Evolutionary conservation across 2,888 invertebrate genomes (phyloP).

Genomic region (Allacma fusca): DNA sequence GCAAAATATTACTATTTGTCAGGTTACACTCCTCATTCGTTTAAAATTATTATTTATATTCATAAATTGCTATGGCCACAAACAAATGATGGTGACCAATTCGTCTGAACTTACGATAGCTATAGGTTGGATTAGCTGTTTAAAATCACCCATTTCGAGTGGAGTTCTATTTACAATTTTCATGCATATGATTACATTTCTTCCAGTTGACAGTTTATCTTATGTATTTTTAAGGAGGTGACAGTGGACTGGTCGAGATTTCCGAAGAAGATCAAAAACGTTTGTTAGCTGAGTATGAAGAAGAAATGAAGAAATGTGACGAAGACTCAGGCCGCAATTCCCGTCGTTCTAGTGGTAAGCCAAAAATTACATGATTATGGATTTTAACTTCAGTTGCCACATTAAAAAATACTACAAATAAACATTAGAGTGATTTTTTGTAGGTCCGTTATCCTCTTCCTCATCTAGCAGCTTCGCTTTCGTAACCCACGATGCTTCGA

Average conservation of each 20-base stretch:
- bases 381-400: background rate
- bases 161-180: too few species aligned
- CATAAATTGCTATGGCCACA: too few species aligned
- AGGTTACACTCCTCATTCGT: background rate
- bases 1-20: background rate
- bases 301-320: conserved; percentile 58
- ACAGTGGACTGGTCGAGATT: conserved; percentile 58
- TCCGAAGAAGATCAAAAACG: conserved; percentile 61
- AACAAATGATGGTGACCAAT: too few species aligned
- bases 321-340: conserved; percentile 57
- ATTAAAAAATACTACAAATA: background rate
- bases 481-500: conserved; percentile 59
- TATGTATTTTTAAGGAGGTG: conserved; percentile 41
- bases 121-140: too few species aligned
- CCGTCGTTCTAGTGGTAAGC: conserved; percentile 58
- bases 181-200: too few species aligned
- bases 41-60: background rate
- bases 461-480: conserved; percentile 61
- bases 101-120: too few species aligned
- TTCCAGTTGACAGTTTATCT: background rate
- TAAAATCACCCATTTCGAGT: too few species aligned
- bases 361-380: background rate
- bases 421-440: background rate
- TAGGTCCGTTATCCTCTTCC: conserved; percentile 59
- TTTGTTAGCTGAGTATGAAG: conserved; percentile 61